Conservation (phyloP, 2,797 vertebrate genomes). For the Coreius guichenoti region DNA sequence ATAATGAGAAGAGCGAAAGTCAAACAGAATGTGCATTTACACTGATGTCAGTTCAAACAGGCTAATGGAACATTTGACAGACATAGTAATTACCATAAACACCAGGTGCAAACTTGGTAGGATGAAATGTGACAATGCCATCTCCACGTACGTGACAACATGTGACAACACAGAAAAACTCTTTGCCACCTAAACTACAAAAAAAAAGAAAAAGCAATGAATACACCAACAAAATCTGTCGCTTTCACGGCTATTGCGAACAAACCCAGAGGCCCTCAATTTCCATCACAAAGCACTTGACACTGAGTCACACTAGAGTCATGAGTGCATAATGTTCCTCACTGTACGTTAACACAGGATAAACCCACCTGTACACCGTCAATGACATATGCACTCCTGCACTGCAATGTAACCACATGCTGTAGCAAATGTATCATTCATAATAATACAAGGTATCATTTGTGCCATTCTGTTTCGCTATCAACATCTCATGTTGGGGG, state of each 20-base stretch:
- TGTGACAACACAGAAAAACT: conserved; percentile 23
- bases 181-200: conserved; percentile 28
- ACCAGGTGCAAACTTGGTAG: conserved; percentile 63
- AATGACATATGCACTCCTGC: background rate
- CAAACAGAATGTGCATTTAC: conserved; percentile 36
- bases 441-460: conserved; percentile 7
- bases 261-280: conserved; percentile 31
- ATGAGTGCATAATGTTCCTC: conserved; percentile 38
- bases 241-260: conserved; percentile 23
- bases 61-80: conserved; percentile 63
- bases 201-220: conserved; percentile 41
- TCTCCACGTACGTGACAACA: conserved; percentile 30
- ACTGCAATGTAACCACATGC: background rate
- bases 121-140: conserved; percentile 65
- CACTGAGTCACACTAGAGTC: conserved; percentile 43
- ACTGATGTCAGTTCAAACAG: conserved; percentile 53
- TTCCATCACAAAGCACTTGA: conserved; percentile 51
- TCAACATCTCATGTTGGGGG: background rate
- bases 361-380: conserved; percentile 23
- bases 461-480: background rate
- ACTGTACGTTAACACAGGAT: conserved; percentile 43
- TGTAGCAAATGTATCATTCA: conserved; percentile 9
- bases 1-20: conserved; percentile 12
- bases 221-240: conserved; percentile 52
- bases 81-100: conserved; percentile 66